phyloP scores from a whole-genome alignment of 2,113 vertebrate genomes.

The Psophia crepitans region DNA sequence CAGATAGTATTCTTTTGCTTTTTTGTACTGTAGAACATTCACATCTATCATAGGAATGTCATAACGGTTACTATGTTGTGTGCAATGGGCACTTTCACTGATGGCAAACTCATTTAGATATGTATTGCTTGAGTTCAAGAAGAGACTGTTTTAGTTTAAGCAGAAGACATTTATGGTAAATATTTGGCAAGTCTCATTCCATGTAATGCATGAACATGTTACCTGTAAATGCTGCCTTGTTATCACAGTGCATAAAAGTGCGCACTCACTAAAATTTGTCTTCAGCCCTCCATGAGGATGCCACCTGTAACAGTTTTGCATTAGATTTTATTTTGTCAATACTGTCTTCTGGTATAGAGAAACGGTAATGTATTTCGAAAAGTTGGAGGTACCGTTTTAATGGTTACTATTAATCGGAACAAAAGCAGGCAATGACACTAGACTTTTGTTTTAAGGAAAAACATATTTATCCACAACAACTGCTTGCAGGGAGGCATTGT shows the following conservation, averaged over 20 bases:
- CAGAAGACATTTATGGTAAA: neutral
- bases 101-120: neutral
- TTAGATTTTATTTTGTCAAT: neutral
- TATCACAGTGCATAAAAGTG: neutral
- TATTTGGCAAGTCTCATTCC: neutral
- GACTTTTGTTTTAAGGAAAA: neutral
- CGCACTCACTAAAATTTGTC: neutral
- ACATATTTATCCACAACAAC: neutral
- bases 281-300: neutral
- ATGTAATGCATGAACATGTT: neutral
- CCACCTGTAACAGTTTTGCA: neutral
- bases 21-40: neutral
- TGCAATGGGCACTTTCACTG: neutral
- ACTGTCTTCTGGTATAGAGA: neutral
- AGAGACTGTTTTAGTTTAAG: neutral
- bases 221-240: neutral
- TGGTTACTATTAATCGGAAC: neutral
- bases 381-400: neutral
- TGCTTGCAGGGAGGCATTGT: neutral
- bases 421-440: neutral
- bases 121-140: neutral
- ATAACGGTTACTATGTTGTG: neutral
- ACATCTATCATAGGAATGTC: neutral
- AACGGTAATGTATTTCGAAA: neutral
- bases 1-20: neutral